These are phyloP conservation scores for Psilopsiagon aurifrons DNA, from an alignment of 2,113 vertebrate species.

Conservation along the genomic window DNA sequence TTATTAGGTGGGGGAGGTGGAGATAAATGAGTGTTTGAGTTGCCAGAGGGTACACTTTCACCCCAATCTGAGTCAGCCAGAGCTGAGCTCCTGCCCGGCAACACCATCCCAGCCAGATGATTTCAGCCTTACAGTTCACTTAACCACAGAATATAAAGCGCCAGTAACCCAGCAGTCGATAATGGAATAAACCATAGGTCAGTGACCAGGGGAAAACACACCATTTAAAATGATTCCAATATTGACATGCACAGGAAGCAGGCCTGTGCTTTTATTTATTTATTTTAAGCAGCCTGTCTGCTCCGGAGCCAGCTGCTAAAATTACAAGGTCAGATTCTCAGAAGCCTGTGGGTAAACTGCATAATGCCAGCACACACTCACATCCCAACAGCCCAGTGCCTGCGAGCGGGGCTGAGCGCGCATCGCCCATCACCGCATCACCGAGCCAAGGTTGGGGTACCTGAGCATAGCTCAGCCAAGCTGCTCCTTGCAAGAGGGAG, in stretches of 20 bases:
- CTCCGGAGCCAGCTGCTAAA: conserved; percentile 42
- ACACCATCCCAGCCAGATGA: conserved; percentile 25
- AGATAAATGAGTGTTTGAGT: conserved; percentile 10
- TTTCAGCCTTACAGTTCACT: conserved; percentile 50
- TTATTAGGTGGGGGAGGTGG: conserved; percentile 7
- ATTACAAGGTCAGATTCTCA: conserved; percentile 13
- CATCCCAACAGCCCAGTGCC: background rate
- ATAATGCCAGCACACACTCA: background rate
- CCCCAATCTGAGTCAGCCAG: conserved; percentile 50
- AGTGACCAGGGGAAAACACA: conserved; percentile 62
- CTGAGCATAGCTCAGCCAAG: conserved; percentile 3
- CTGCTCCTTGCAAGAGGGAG: background rate
- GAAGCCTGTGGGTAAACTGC: background rate
- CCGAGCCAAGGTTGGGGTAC: background rate
- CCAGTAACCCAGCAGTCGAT: conserved; percentile 58
- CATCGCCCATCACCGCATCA: background rate
- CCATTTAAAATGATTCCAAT: conserved; percentile 60
- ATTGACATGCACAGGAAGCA: conserved; percentile 32
- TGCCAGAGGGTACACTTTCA: conserved; percentile 58
- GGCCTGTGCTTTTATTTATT: conserved; percentile 27
- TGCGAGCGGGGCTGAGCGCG: background rate
- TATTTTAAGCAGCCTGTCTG: conserved; percentile 29
- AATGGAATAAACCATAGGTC: conserved; percentile 68
- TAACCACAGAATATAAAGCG: conserved; percentile 31
- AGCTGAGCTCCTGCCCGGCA: conserved; percentile 28